Percentiles rank a stretch among this genome's conserved stretches.
Evolutionary conservation across 2,113 vertebrate genomes (phyloP).

Genomic region (Telmatochromis bifrenatus): DNA sequence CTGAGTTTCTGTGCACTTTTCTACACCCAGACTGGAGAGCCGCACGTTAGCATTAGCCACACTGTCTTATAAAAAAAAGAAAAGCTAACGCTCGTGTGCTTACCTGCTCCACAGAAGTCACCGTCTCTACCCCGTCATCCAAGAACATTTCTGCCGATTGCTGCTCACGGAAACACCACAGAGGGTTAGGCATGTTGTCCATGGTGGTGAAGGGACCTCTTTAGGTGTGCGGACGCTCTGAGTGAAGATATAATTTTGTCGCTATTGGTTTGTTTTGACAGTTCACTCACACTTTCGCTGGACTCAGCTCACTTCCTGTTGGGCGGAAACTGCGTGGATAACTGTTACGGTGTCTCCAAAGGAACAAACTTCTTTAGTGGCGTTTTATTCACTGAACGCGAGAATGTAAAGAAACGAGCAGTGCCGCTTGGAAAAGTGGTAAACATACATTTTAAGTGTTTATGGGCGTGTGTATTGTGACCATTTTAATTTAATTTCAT

Average conservation of each 20-base stretch:
- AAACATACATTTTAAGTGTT: background rate
- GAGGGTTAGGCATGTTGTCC: constrained; percentile 30
- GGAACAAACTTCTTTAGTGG: background rate
- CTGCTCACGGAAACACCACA: constrained; percentile 64
- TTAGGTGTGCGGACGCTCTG: background rate
- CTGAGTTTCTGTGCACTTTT: background rate
- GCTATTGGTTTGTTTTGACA: constrained; percentile 39
- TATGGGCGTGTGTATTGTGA: too few relatives aligned
- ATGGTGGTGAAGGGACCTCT: background rate
- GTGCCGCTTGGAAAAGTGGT: background rate
- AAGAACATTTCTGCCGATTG: constrained; percentile 59
- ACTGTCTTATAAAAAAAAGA: background rate
- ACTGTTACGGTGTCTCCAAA: constrained; percentile 25
- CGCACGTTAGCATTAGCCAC: constrained; percentile 7
- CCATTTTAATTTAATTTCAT: background rate
- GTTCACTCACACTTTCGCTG: constrained; percentile 1
- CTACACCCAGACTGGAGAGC: background rate
- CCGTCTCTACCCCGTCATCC: constrained; percentile 68
- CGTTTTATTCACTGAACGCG: background rate
- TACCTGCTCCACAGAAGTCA: constrained; percentile 76
- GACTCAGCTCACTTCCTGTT: constrained; percentile 3
- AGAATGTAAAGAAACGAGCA: background rate
- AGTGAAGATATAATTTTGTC: background rate
- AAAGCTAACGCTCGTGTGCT: constrained; percentile 27
- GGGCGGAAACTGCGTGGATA: constrained; percentile 14